Percentiles rank a stretch among this genome's conserved stretches.
Evolutionary conservation across 2,888 invertebrate species (phyloP).

Genomic region (Heliconius ismenius): DNA sequence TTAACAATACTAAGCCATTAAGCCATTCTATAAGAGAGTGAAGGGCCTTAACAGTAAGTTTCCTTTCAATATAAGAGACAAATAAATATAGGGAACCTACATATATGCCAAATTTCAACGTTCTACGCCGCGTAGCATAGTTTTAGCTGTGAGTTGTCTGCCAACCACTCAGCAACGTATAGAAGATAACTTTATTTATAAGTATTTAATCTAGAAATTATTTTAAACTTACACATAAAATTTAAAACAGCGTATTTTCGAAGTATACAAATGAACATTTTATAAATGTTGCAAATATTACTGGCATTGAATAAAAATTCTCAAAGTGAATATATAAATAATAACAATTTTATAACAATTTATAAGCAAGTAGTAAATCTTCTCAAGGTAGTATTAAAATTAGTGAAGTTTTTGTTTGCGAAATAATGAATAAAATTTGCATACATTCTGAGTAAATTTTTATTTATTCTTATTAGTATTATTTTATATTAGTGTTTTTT

Average conservation of each 20-base stretch:
- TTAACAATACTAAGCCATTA: constrained; percentile 2
- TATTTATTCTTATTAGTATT: background rate
- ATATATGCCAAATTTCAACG: background rate
- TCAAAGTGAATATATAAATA: constrained; percentile 6
- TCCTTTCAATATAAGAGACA: background rate
- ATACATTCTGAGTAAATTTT: background rate
- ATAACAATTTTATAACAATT: background rate
- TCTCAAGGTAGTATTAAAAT: constrained; percentile 2
- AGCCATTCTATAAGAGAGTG: background rate
- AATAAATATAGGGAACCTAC: background rate
- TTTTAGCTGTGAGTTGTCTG: too few relatives aligned
- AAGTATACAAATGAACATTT: background rate
- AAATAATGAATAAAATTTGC: background rate
- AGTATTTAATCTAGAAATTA: too few relatives aligned
- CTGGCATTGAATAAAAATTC: background rate
- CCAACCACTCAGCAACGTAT: too few relatives aligned
- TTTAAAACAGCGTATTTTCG: background rate
- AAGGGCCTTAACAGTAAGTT: background rate
- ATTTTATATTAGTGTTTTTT: background rate
- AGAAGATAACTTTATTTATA: too few relatives aligned
- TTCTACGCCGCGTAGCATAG: background rate
- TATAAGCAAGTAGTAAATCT: constrained; percentile 4
- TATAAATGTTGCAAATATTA: background rate
- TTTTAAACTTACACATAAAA: too few relatives aligned
- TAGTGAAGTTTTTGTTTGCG: constrained; percentile 5